These are phyloP conservation scores for Notechis scutatus DNA, from an alignment of 2,113 vertebrate genomes.

Conservation along the genomic window DNA sequence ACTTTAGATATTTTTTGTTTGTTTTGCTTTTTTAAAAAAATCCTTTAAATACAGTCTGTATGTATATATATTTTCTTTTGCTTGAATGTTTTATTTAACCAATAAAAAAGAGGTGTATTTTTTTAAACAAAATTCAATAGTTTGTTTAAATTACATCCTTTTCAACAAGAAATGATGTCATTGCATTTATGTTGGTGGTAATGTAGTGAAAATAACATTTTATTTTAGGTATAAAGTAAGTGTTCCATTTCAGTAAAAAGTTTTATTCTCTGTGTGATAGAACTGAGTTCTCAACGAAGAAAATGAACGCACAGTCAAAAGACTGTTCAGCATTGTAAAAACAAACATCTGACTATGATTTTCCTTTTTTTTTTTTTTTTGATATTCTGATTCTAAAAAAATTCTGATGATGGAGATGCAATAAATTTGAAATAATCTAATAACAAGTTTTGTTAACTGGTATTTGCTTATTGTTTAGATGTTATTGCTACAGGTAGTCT, in stretches of 20 bases:
- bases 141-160: not conserved
- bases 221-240: not conserved
- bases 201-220: not conserved
- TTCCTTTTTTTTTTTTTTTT: not conserved
- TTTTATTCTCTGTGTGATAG: not conserved
- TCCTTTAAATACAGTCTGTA: not conserved
- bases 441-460: not conserved
- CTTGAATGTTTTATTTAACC: not conserved
- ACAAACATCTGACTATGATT: not conserved
- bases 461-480: not conserved
- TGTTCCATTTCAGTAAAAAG: not conserved
- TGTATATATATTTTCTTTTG: not conserved
- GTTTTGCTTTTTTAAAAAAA: not conserved
- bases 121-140: not conserved
- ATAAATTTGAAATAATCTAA: not conserved
- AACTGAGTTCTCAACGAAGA: not conserved
- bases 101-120: not conserved
- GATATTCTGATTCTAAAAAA: not conserved
- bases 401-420: not conserved
- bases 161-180: not conserved
- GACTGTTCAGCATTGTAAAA: not conserved
- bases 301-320: not conserved
- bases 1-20: not conserved
- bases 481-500: not conserved
- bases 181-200: not conserved